Evolutionary conservation across 2,113 vertebrate species (phyloP).

Genomic region (Dromaius novaehollandiae): DNA sequence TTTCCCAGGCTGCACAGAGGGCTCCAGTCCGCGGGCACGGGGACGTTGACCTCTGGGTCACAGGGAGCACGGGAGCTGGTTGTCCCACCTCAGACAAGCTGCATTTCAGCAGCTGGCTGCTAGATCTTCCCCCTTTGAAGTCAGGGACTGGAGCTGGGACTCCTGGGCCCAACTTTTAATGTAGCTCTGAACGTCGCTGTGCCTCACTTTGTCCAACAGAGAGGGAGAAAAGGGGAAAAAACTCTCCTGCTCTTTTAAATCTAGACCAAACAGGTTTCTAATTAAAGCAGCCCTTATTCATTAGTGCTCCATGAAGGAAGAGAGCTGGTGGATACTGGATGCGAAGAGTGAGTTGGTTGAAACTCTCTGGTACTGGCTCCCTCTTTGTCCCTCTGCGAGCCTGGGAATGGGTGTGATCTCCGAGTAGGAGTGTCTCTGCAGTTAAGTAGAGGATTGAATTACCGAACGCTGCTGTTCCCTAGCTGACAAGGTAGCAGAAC

Average conservation of each 20-base stretch:
- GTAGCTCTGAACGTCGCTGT: not conserved
- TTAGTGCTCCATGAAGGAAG: not conserved
- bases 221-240: rapidly evolving
- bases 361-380: constrained; percentile 26
- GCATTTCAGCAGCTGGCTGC: not conserved
- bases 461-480: constrained; percentile 47
- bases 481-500: constrained; percentile 57
- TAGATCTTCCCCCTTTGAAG: not conserved
- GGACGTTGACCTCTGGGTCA: not conserved
- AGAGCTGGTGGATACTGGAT: not conserved
- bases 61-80: not conserved
- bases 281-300: not conserved
- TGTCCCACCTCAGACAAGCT: not conserved
- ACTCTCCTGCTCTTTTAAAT: not conserved
- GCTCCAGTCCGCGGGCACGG: not conserved
- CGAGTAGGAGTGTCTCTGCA: constrained; percentile 57
- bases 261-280: constrained; percentile 5
- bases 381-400: constrained; percentile 29
- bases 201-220: not conserved
- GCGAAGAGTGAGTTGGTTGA: not conserved
- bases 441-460: constrained; percentile 69
- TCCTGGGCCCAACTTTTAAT: not conserved
- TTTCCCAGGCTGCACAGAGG: not conserved
- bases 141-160: not conserved
- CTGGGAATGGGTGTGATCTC: constrained; percentile 67